Percentiles rank a stretch among this genome's conserved stretches.
Evolutionary conservation across 2,888 invertebrate species (phyloP).

Genomic region (Physocephala rufipes): DNA sequence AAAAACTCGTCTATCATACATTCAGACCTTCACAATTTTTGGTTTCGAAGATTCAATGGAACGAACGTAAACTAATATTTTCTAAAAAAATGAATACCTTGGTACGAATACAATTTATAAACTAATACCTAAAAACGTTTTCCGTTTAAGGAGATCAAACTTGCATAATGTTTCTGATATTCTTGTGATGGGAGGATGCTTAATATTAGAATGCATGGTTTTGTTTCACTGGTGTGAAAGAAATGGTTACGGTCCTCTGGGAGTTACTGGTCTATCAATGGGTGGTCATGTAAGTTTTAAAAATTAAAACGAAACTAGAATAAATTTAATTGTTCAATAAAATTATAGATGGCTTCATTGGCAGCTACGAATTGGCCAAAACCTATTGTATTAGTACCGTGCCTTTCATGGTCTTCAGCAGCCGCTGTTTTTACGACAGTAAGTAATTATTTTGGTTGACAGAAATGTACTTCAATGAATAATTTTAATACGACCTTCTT

Average conservation of each 20-base stretch:
- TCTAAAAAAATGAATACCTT: too few relatives aligned
- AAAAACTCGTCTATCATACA: too few relatives aligned
- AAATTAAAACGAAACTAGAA: not conserved
- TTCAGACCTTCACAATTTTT: too few relatives aligned
- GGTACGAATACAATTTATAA: not conserved
- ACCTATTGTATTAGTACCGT: constrained; percentile 92
- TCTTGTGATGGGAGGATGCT: constrained; percentile 98
- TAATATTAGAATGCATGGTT: constrained; percentile 91
- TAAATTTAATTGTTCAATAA: not conserved
- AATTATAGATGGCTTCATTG: constrained; percentile 91
- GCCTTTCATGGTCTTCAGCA: constrained; percentile 97
- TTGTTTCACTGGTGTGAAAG: constrained; percentile 94
- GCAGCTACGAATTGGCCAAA: constrained; percentile 97
- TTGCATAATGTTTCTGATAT: constrained; percentile 96
- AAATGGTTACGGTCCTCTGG: constrained; percentile 91
- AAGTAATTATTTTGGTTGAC: constrained; percentile 46
- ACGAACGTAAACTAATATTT: too few relatives aligned
- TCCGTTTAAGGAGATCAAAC: constrained; percentile 77
- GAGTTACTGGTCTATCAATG: constrained; percentile 96
- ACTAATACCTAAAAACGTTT: too few relatives aligned
- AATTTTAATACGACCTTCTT: not conserved
- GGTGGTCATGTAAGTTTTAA: constrained; percentile 85
- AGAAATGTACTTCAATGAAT: not conserved
- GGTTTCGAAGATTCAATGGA: too few relatives aligned
- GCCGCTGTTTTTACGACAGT: constrained; percentile 94